Base-by-base conservation (phyloP, 2,113 vertebrate species). In the Seriola quinqueradiata region DNA sequence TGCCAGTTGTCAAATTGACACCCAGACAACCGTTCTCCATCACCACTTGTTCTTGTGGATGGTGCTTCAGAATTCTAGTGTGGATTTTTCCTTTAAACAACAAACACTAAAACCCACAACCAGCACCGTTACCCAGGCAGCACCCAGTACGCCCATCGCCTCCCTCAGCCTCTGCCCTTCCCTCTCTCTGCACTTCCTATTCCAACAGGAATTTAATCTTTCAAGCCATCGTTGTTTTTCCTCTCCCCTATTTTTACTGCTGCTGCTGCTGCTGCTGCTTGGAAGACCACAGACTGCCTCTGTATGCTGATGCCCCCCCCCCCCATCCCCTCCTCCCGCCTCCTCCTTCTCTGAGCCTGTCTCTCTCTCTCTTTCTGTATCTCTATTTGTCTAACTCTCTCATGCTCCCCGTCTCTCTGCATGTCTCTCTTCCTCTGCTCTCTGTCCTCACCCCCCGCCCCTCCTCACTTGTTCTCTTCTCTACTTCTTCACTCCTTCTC, bases 201-300 rank as follows among this genome's bases (percentile, higher is more conserved):
- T 91, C 84, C 83, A 86, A 82, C 85, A 93, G 93, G 92, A 93
- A 94, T 94, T 91, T 93, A 92, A 93, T 93, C 94, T 94, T 90
- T 92, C 85, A 80, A 94, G 88, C 87, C 90, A 92, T 94, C 91
- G 70, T 92, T 93, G 92, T 93, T 94, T 95, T 93, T 84, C 85
- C 91, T 92, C 85, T 91, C 91, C 90, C 91, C 87, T 93, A 92
- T 93, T 94, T 94, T 93, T 89, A 85, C 89, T 93, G 84, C 88
- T 87, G 73, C 81, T 89, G 83, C 25, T 28, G 25, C 83, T 85
- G 87, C 83, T 85, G 87, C 87, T 90, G 86, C 88, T 90, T 83
- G 85, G 87, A 93, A 92, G 85, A 92, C 90, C 87, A 92, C 92
- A 92, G 87, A 90, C 89, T 87, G 91, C 88, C 88, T 92, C 88